phyloP scores from a whole-genome alignment of 2,888 invertebrate genomes.

The Atrina japonica region DNA sequence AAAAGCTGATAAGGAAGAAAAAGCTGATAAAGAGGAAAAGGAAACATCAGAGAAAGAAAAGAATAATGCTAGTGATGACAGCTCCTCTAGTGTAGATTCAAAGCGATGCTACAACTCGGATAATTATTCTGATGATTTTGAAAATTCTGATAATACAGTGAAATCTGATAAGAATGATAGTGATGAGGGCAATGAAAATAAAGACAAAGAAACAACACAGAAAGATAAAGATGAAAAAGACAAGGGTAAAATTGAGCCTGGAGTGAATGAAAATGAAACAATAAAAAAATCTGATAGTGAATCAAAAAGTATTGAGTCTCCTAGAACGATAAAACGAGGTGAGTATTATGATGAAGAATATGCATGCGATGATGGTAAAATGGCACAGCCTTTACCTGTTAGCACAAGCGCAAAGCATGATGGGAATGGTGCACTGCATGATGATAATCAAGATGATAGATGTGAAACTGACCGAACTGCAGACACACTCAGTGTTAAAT shows the following conservation, averaged over 20 bases:
- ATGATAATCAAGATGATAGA: constrained; percentile 9
- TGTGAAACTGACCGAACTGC: neutral
- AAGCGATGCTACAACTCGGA: constrained; percentile 6
- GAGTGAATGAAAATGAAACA: constrained; percentile 6
- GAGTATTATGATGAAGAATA: constrained; percentile 31
- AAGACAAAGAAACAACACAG: neutral
- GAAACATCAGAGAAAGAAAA: neutral
- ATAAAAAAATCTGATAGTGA: neutral
- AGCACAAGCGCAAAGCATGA: constrained; percentile 5
- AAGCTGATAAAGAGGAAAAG: neutral
- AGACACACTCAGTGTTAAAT: neutral
- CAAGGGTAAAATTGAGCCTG: too few species aligned
- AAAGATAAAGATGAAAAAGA: neutral
- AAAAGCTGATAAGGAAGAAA: neutral
- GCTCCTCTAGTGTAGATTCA: neutral
- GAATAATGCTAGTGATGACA: neutral
- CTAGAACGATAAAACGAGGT: constrained; percentile 1
- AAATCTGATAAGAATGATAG: neutral
- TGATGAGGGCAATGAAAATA: neutral
- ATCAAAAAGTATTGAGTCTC: neutral
- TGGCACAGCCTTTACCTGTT: too few species aligned
- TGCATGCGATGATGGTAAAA: constrained; percentile 25
- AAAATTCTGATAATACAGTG: constrained; percentile 26
- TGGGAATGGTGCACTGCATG: constrained; percentile 23
- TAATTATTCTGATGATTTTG: constrained; percentile 38